These are phyloP conservation scores for Dermolepida albohirtum DNA, from an alignment of 2,888 invertebrate species.

Conservation along the genomic window DNA sequence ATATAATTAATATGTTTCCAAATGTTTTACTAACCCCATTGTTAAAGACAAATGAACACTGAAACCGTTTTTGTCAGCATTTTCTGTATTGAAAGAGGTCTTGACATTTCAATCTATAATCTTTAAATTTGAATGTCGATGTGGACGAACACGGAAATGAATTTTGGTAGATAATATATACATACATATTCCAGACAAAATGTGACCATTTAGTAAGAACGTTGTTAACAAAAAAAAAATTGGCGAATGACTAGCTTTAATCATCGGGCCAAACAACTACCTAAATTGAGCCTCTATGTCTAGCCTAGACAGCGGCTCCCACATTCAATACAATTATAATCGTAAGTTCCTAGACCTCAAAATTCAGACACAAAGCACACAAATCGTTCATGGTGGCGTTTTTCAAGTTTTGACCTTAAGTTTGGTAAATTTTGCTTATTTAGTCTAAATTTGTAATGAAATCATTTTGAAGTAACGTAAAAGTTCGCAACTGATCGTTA, in stretches of 20 bases:
- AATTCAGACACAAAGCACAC: conserved; percentile 42
- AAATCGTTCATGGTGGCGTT: conserved; percentile 23
- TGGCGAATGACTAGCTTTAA: conserved; percentile 58
- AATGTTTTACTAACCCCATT: too few relatives aligned
- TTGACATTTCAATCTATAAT: too few relatives aligned
- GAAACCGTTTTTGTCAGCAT: too few relatives aligned
- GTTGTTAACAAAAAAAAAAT: conserved; percentile 57
- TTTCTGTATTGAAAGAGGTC: too few relatives aligned
- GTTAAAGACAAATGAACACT: too few relatives aligned
- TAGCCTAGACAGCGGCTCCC: conserved; percentile 53
- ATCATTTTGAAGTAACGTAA: neutral
- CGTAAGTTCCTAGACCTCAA: conserved; percentile 58
- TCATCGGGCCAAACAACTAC: conserved; percentile 51
- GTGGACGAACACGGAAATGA: too few relatives aligned
- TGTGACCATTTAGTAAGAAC: conserved; percentile 57
- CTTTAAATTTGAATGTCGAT: too few relatives aligned
- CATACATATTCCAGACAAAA: conserved; percentile 49
- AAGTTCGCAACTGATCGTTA: too few relatives aligned
- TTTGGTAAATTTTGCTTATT: neutral
- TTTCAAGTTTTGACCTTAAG: neutral
- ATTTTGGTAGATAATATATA: conserved; percentile 2
- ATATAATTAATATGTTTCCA: too few relatives aligned
- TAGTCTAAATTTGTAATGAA: neutral
- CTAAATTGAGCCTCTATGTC: conserved; percentile 52
- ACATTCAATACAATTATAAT: conserved; percentile 52